Base-by-base conservation (phyloP, 2,797 vertebrate species). In the Sebastes paucispinis region DNA sequence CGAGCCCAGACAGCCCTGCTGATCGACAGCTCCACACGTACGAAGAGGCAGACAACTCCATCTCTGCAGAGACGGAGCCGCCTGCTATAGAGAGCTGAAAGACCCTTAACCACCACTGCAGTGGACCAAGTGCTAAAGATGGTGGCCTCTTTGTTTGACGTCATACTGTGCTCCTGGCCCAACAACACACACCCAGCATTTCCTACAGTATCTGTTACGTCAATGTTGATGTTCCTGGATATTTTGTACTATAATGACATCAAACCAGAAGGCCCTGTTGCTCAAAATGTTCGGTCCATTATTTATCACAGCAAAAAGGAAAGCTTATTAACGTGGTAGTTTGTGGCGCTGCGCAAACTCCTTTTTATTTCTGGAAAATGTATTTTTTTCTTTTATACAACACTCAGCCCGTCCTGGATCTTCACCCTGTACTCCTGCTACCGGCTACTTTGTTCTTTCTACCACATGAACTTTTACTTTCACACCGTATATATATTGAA, bases 11-110 rank as follows among this genome's bases (percentile, higher is more conserved):
- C 60, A 95, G 94, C 77, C 92, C 94, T 4, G 77, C 81, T 63
- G 94, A 95, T 32, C 81, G 84, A 55, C 84, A 83, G 62, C 92
- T 89, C 16, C 85, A 89, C 80, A 82, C 69, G 2, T 78, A 90
- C 9, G 95, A 95, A 24, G 91, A 92, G 20, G 85, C 84, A 27
- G 91, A 94, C 72, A 85, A 90, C 73, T 77, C 90, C 68, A 87
- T 93, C 68, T 82, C 92, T 24, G 89, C 88, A 88, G 94, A 94
- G 72, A 88, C 58, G 16, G 93, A 95, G 77, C 84, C 91, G 6
- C 82, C 92, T 8, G 87, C 87, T 52, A 66, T 92, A 50, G 93
- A 95, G 78, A 96, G 94, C 93, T 95, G 93, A 96, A 93, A 84
- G 83, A 86, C 77, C 83, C 57, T 76, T 29, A 68, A 64, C 74